Evolutionary conservation across 1,140 invertebrate genomes (phyloP).

Genomic region (Phthorimaea operculella): DNA sequence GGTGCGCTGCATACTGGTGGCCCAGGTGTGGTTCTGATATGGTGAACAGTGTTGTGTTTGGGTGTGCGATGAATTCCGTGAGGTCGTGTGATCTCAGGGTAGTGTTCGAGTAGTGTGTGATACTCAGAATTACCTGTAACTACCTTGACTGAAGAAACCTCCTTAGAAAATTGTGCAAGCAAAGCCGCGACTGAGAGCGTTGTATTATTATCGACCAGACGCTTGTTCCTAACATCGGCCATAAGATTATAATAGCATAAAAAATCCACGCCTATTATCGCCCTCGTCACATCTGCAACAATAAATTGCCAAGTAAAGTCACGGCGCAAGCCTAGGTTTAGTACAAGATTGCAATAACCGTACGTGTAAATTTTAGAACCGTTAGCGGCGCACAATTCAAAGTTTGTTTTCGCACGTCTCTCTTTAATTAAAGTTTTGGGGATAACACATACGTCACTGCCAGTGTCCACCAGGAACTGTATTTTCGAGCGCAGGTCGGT

Average conservation of each 20-base stretch:
- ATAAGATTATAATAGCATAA: conserved; percentile 2
- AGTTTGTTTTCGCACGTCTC: conserved; percentile 4
- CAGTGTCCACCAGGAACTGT: conserved; percentile 1
- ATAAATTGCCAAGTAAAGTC: conserved; percentile 6
- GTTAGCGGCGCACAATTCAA: conserved; percentile 4
- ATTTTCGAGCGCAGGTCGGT: conserved; percentile 1
- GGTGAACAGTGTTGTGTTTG: background rate
- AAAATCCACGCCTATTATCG: conserved; percentile 6
- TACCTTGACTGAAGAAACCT: conserved; percentile 13
- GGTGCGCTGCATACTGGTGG: too few species aligned
- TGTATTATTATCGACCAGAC: conserved; percentile 6
- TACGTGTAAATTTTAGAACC: conserved; percentile 2
- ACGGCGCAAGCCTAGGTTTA: conserved; percentile 7
- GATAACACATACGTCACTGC: background rate
- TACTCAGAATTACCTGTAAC: background rate
- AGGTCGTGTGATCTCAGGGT: background rate
- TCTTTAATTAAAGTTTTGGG: background rate
- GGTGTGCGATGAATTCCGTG: background rate
- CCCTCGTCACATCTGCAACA: conserved; percentile 8
- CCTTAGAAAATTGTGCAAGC: background rate
- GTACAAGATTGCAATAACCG: background rate
- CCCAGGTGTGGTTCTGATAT: too few species aligned
- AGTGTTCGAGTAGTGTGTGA: background rate
- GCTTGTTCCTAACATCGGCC: conserved; percentile 1
- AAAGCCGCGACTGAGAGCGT: background rate